Conservation (phyloP, 2,888 invertebrate genomes). For the Baccha elongata region DNA sequence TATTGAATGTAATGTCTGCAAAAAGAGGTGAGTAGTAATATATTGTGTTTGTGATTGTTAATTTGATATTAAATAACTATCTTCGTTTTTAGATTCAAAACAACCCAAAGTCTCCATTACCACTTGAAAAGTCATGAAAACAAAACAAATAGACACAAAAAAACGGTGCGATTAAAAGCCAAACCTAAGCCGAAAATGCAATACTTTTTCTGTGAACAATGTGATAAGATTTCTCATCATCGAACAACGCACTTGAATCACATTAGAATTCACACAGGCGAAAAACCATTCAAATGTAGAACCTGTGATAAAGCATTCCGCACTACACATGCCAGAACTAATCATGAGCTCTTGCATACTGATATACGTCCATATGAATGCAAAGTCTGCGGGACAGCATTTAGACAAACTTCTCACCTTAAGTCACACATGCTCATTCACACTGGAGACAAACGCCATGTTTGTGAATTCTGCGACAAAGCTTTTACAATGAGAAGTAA, state of each 20-base stretch:
- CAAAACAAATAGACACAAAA: constrained; percentile 5
- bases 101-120: constrained; percentile 60
- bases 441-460: constrained; percentile 65
- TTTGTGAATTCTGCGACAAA: constrained; percentile 74
- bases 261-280: constrained; percentile 75
- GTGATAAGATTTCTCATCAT: constrained; percentile 74
- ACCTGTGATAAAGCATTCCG: constrained; percentile 74
- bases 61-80: not conserved
- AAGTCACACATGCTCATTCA: constrained; percentile 75
- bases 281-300: constrained; percentile 74
- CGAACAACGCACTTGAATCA: constrained; percentile 75
- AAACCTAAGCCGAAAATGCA: constrained; percentile 26
- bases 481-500: constrained; percentile 73
- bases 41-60: not conserved
- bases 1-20: constrained; percentile 68
- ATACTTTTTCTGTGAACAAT: constrained; percentile 59
- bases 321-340: constrained; percentile 74
- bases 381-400: constrained; percentile 72
- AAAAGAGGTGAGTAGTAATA: constrained; percentile 58
- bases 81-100: constrained; percentile 72
- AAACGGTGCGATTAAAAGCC: not conserved
- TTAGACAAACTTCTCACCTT: constrained; percentile 74
- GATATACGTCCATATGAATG: constrained; percentile 75
- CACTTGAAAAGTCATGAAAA: constrained; percentile 67
- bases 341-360: constrained; percentile 74